Evolutionary conservation across 64 coral and sea anemone species (phyloP), one percentile per base, ranked within the genome.

Genomic region (Acropora tenuis): DNA sequence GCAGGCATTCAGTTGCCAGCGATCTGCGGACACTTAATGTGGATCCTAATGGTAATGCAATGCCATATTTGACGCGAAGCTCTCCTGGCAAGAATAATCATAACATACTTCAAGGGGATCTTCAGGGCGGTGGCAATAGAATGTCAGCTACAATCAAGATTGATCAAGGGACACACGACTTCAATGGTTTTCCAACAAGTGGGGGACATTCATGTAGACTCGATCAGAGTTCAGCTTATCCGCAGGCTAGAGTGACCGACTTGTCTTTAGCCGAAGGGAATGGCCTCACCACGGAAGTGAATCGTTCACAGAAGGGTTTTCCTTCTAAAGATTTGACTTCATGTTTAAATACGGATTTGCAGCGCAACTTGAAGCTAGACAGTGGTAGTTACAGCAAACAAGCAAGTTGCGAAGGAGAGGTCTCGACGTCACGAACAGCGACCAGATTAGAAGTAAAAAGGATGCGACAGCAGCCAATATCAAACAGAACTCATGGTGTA

Each of bases 331-430:
- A 19, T 3, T 43, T 63, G 53, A 13, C 63, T 82, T 16, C 53
- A 15, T 11, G 63, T 43, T 82, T 82, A 61, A 63, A 82, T 65
- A 5, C 53, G 6, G 40, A 82, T 43, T 82, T 82, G 63, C 40
- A 60, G 9, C 5, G 3, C 20, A 12, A 43, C 0, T 82, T 82
- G 41, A 82, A 41, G 4, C 30, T 82, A 16, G 79, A 60, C 12
- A 1, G 6, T 5, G 20, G 7, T 0, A 30, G 1, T 57, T 30
- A 30, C 30, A 9, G 2, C 49, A 75, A 8, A 9, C 1, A 1
- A 45, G 1, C 73, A 5, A 44, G 41, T 43, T 45, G 10, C 10
- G 3, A n/a, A 1, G 42, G 41, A 43, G 71, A 9, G 2, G 71
- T 18, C 42, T 3, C 71, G 2, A n/a, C 17, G 2, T 2, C n/a